Evolutionary conservation across 2,797 vertebrate species (phyloP).

Genomic region (Lepus townsendii): DNA sequence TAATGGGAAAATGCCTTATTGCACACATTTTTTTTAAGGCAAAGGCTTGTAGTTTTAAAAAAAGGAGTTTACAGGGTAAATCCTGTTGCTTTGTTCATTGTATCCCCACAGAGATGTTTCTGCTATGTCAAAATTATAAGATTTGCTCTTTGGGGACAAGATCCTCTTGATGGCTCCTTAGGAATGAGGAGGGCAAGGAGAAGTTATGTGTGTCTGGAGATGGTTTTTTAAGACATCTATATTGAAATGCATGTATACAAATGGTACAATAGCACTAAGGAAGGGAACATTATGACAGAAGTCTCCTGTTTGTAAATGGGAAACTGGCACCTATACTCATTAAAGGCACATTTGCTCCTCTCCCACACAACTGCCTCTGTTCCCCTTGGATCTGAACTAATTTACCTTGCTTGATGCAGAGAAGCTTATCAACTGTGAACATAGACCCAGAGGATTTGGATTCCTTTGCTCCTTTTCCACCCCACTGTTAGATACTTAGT

Average conservation of each 20-base stretch:
- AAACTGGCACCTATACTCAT: slow-evolving; percentile 62
- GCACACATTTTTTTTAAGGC: slow-evolving; percentile 50
- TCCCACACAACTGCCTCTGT: slow-evolving; percentile 69
- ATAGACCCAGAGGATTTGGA: slow-evolving; percentile 60
- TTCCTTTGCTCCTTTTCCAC: slow-evolving; percentile 68
- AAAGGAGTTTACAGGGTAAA: slow-evolving; percentile 47
- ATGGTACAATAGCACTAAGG: slow-evolving; percentile 3
- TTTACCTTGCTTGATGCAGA: slow-evolving; percentile 81
- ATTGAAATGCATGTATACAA: slow-evolving; percentile 52
- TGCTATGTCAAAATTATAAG: slow-evolving; percentile 60
- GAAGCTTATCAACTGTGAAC: slow-evolving; percentile 69
- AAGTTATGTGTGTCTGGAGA: not conserved
- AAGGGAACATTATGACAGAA: slow-evolving; percentile 19
- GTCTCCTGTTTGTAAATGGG: slow-evolving; percentile 57
- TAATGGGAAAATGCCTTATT: slow-evolving; percentile 73
- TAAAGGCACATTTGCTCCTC: slow-evolving; percentile 80
- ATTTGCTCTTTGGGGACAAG: slow-evolving; percentile 29
- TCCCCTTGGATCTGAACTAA: slow-evolving; percentile 72
- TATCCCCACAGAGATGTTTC: slow-evolving; percentile 6
- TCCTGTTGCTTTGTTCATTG: slow-evolving; percentile 54
- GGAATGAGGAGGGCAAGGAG: not conserved
- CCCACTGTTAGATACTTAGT: slow-evolving; percentile 32
- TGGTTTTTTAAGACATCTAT: not conserved
- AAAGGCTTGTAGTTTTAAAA: slow-evolving; percentile 66
- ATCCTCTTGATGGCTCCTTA: slow-evolving; percentile 40